Evolutionary conservation across 1,140 invertebrate genomes (phyloP), one percentile per base, ranked within the genome.

Genomic region (Holcopasites calliopsidis): DNA sequence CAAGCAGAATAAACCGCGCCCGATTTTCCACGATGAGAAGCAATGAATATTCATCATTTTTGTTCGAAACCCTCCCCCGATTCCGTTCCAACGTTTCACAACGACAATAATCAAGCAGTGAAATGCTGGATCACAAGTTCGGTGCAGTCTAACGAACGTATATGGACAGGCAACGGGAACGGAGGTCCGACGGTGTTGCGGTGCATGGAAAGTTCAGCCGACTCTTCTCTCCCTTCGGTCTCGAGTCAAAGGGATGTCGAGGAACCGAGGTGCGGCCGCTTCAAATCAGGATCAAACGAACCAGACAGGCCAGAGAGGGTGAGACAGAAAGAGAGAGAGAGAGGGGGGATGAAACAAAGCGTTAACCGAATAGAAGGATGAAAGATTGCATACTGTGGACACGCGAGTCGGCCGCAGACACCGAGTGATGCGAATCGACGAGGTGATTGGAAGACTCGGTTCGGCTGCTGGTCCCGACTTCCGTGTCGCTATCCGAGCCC

Each of bases 401-500:
- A 87, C 91, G 91, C 88, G 91, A 88, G 86, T 92, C 91, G 85
- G 89, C 88, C 82, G 88, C 89, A 87, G 90, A 90, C 81, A 88
- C 88, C 88, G 90, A 91, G 85, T 91, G 91, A 80, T 91, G 90
- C 88, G 92, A 90, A 89, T 93, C 92, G 87, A 93, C 92, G 87
- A 93, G 90, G 85, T 93, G 93, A 88, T 91, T 93, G 76, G 92
- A 93, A 80, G 92, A 92, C 87, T 93, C 93, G 74, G 92, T 91
- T 89, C 92, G 85, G 88, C 92, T 92, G 87, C 92, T 92, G 82
- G 92, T 92, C 84, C 91, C 92, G 85, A 92, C 90, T 88, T 92
- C 92, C 65, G 92, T 92, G 86, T 94, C 93, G 80, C 93, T 93
- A 86, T 94, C 93, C 77, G 93, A 93, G 84, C 93, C 93, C 75